Evolutionary conservation across 2,888 invertebrate species (phyloP), one percentile per base, ranked within the genome.

Genomic region (Sepioteuthis lessoniana): DNA sequence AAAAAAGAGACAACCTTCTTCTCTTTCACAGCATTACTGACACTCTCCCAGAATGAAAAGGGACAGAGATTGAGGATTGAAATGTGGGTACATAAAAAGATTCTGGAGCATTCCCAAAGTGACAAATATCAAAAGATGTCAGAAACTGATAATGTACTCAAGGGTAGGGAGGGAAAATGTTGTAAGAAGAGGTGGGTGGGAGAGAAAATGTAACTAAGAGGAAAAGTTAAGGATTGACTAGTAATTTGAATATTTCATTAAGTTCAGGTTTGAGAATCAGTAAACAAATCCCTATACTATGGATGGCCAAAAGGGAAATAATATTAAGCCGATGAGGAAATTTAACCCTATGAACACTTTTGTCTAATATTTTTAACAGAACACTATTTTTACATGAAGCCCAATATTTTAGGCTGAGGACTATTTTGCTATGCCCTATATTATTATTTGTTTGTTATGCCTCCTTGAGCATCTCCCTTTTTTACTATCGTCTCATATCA

Each of bases 91-190:
- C n/a, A 76, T 19, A 76, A n/a, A n/a, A n/a, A 76, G 31, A 76
- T n/a, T 76, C 16, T 76, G 76, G 76, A 16, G 76, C 7, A 76
- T 76, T 76, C 76, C 76, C n/a, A n/a, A 76, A 76, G 76, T 76
- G 76, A 76, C 76, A 76, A n/a, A 76, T 76, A 76, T 76, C 76
- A 76, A 76, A n/a, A n/a, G 76, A 76, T 76, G 76, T 76, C 76
- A 76, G 76, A n/a, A 76, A 76, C 76, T n/a, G 76, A 76, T 76
- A 76, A 76, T 76, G 31, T n/a, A n/a, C n/a, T n/a, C n/a, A n/a
- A 16, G n/a, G n/a, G 21, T 25, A 31, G 60, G 0, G 31, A 31
- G 25, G 31, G 60, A 55, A 25, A 25, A 55, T 5, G 25, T 21
- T 21, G 7, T 60, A 76, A n/a, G n/a, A n/a, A n/a, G 16, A 5